Percentiles rank a stretch among this genome's conserved stretches.
These are phyloP conservation scores for Zoanthus sansibaricus DNA, from an alignment of 92 coral and sea anemone species.

Conservation along the genomic window DNA sequence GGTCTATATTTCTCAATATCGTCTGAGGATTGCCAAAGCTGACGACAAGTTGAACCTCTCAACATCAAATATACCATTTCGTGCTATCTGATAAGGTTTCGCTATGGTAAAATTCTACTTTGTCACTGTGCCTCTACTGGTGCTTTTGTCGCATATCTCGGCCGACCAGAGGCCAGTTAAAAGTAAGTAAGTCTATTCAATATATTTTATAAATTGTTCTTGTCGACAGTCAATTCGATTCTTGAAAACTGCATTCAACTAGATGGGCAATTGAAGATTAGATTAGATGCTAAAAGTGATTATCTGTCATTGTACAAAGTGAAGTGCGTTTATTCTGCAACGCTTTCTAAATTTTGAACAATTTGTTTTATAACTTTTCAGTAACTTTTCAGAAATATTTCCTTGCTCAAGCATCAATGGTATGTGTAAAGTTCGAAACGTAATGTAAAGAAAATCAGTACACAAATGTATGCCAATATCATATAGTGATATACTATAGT, in stretches of 20 bases:
- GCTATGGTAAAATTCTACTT: constrained; percentile 15
- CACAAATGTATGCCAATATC: too few relatives aligned
- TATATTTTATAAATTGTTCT: background rate
- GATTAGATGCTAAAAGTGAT: background rate
- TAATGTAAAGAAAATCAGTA: too few relatives aligned
- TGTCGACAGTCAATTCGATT: background rate
- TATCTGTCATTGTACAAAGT: background rate
- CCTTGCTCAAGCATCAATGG: too few relatives aligned
- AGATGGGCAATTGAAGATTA: background rate
- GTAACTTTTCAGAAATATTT: too few relatives aligned
- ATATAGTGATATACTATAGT: too few relatives aligned
- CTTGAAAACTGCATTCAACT: background rate
- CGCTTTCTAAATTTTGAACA: too few relatives aligned
- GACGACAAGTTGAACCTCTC: constrained; percentile 32
- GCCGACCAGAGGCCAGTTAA: background rate
- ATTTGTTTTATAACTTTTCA: too few relatives aligned
- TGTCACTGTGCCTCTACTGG: constrained; percentile 4
- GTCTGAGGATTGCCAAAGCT: background rate
- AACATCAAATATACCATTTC: constrained; percentile 24
- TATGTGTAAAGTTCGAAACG: too few relatives aligned
- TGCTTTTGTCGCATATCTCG: background rate
- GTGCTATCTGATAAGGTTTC: constrained; percentile 41
- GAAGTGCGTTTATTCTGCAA: too few relatives aligned
- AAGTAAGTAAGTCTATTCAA: background rate
- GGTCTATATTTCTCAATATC: background rate